Evolutionary conservation across 2,888 invertebrate species (phyloP).

Genomic region (Caradrina kadenii): DNA sequence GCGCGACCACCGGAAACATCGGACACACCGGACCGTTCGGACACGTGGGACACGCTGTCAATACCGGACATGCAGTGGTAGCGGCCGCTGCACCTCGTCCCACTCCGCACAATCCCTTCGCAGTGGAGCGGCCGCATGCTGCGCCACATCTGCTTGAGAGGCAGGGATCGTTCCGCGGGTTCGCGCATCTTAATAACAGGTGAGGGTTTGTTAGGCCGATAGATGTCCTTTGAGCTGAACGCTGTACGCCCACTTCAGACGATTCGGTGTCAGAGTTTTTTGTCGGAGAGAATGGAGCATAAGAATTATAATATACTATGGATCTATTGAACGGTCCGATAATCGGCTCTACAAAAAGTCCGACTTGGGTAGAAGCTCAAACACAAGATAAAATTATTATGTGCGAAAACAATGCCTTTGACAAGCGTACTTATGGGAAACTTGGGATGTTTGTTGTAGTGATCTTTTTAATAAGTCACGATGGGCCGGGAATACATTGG

Average conservation of each 20-base stretch:
- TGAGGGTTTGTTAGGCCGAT: constrained; percentile 46
- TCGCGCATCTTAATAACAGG: constrained; percentile 93
- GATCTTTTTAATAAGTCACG: too few relatives aligned
- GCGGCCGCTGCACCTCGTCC: constrained; percentile 75
- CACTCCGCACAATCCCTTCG: constrained; percentile 95
- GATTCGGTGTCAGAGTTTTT: too few relatives aligned
- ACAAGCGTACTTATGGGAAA: neutral
- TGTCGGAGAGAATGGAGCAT: too few relatives aligned
- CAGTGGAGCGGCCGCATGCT: constrained; percentile 98
- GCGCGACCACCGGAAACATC: constrained; percentile 25
- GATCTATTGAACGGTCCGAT: too few relatives aligned
- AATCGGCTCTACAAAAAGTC: too few relatives aligned
- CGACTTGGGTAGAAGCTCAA: too few relatives aligned
- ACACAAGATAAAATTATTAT: too few relatives aligned
- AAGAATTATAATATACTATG: too few relatives aligned
- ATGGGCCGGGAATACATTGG: too few relatives aligned
- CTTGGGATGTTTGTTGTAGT: neutral
- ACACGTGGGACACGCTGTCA: constrained; percentile 53
- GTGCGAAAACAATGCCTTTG: too few relatives aligned
- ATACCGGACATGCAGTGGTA: constrained; percentile 45
- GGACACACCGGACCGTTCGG: constrained; percentile 30
- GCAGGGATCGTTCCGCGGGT: constrained; percentile 98
- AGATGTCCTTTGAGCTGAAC: neutral
- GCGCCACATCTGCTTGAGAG: constrained; percentile 98
- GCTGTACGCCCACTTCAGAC: too few relatives aligned